Evolutionary conservation across 2,797 vertebrate genomes (phyloP).

Genomic region (Argya squamiceps): DNA sequence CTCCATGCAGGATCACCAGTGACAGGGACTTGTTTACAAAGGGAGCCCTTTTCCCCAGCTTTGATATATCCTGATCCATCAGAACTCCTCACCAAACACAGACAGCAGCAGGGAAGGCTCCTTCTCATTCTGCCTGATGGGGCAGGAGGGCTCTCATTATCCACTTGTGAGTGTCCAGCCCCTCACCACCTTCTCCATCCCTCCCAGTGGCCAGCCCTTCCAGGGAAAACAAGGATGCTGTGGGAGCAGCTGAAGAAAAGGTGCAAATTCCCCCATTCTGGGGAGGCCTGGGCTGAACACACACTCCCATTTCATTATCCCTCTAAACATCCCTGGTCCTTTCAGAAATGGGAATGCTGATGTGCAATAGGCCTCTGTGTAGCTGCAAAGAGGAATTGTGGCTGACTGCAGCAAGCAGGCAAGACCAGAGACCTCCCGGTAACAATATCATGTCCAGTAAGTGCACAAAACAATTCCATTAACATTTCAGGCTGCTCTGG

Average conservation of each 20-base stretch:
- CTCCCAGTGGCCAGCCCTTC: background rate
- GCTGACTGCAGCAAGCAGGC: background rate
- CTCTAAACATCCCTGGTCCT: background rate
- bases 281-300: background rate
- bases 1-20: accelerated
- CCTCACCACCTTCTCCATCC: background rate
- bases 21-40: background rate
- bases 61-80: accelerated
- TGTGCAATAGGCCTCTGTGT: background rate
- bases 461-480: slow-evolving; percentile 21
- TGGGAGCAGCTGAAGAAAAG: background rate
- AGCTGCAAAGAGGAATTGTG: background rate
- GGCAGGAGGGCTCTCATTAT: accelerated
- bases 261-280: background rate
- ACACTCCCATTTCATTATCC: background rate
- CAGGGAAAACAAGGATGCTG: background rate
- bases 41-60: background rate
- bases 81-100: accelerated
- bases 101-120: background rate
- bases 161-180: background rate
- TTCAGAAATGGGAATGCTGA: background rate
- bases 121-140: background rate
- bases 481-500: slow-evolving; percentile 17
- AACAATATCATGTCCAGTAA: background rate
- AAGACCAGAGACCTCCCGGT: background rate